phyloP scores from a whole-genome alignment of 2,113 vertebrate genomes.

The Stigmatopora nigra region DNA sequence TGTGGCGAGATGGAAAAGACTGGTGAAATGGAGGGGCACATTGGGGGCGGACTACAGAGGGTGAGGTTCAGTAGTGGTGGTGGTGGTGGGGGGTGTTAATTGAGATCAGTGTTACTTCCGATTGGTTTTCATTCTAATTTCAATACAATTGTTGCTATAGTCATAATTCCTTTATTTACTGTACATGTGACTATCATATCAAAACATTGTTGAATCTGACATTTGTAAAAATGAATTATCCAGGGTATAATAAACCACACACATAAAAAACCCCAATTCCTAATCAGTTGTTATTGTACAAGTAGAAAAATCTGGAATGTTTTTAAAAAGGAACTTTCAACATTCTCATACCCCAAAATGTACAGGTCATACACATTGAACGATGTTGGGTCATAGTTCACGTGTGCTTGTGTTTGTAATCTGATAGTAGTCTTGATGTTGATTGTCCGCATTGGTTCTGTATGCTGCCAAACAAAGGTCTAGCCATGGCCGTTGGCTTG shows the following conservation, averaged over 20 bases:
- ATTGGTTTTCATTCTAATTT: neutral
- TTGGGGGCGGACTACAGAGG: constrained; percentile 2
- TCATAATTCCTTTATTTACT: neutral
- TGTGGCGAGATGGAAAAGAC: neutral
- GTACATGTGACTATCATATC: neutral
- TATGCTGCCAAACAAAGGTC: constrained; percentile 81
- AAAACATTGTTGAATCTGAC: neutral
- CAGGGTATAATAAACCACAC: neutral
- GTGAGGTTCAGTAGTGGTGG: neutral
- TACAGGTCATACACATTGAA: neutral
- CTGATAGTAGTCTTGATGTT: constrained; percentile 71
- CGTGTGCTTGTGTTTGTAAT: constrained; percentile 71
- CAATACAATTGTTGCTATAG: neutral
- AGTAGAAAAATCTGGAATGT: too few species aligned
- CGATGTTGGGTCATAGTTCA: neutral
- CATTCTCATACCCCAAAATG: too few species aligned
- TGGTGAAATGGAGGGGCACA: constrained; percentile 12
- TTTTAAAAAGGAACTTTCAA: too few species aligned
- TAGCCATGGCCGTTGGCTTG: constrained; percentile 77
- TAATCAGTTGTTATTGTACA: too few species aligned
- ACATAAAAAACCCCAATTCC: too few species aligned
- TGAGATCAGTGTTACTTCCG: neutral
- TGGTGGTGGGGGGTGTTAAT: constrained; percentile 12
- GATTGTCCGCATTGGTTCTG: constrained; percentile 44
- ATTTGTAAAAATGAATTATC: neutral